Percentiles rank a stretch among this genome's conserved stretches.
Conservation (phyloP, 1,140 invertebrate genomes). For the Dysdera silvatica region DNA sequence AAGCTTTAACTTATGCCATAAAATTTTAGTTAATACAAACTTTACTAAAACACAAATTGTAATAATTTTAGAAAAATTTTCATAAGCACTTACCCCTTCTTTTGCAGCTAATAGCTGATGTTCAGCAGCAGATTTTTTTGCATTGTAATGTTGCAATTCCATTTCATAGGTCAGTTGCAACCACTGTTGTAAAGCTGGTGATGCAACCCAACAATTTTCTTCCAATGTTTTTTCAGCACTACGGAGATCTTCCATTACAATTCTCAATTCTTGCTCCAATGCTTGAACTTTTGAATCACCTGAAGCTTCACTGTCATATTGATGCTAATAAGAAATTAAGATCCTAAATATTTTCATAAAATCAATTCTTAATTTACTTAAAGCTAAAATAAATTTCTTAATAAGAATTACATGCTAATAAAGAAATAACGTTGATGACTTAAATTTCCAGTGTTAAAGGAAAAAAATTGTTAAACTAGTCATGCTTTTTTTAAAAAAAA, state of each 20-base stretch:
- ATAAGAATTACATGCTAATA: too few relatives aligned
- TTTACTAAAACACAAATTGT: too few relatives aligned
- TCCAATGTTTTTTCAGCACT: slow-evolving; percentile 80
- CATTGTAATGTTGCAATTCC: slow-evolving; percentile 76
- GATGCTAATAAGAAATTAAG: too few relatives aligned
- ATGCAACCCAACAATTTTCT: slow-evolving; percentile 76
- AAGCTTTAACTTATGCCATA: too few relatives aligned
- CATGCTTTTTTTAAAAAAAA: not conserved
- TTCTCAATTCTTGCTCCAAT: slow-evolving; percentile 30
- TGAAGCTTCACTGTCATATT: slow-evolving; percentile 6
- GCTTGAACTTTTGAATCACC: slow-evolving; percentile 12
- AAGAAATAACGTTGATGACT: too few relatives aligned
- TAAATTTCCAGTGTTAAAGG: not conserved
- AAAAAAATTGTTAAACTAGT: not conserved
- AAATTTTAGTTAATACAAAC: too few relatives aligned
- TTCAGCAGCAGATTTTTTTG: slow-evolving; percentile 75
- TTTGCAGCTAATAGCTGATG: slow-evolving; percentile 76
- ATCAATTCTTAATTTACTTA: too few relatives aligned
- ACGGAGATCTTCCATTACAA: slow-evolving; percentile 56
- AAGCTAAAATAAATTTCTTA: too few relatives aligned
- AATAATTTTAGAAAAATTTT: too few relatives aligned
- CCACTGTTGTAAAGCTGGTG: slow-evolving; percentile 82
- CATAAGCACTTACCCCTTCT: slow-evolving; percentile 47
- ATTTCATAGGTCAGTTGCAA: slow-evolving; percentile 88
- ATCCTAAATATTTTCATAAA: too few relatives aligned